phyloP scores from a whole-genome alignment of 2,888 invertebrate species.

The Drosophila cracens region DNA sequence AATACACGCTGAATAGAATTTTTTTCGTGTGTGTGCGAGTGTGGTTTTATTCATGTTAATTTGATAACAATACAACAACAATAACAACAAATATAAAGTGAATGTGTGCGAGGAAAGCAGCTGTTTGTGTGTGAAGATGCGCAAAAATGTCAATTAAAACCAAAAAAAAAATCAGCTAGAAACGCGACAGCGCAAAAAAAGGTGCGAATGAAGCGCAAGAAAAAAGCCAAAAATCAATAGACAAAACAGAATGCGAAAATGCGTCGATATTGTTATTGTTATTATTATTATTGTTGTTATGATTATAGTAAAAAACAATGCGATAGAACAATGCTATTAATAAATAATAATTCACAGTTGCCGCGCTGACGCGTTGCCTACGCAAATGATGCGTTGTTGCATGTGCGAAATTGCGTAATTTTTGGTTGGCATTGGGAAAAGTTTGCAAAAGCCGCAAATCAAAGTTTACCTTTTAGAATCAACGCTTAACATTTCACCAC shows the following conservation, averaged over 20 bases:
- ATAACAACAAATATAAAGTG: conserved; percentile 24
- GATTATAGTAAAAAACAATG: conserved; percentile 41
- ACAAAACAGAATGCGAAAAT: conserved; percentile 64
- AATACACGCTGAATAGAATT: conserved; percentile 34
- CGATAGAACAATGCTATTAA: conserved; percentile 61
- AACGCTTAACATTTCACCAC: conserved; percentile 55
- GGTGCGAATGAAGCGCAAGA: conserved; percentile 79
- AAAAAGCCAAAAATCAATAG: conserved; percentile 76
- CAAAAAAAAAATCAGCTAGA: conserved; percentile 51
- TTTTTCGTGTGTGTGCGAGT: not conserved
- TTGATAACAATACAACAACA: conserved; percentile 70
- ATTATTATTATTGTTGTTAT: conserved; percentile 34
- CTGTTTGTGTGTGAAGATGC: conserved; percentile 54
- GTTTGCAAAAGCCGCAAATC: conserved; percentile 31
- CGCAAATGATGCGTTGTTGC: conserved; percentile 69
- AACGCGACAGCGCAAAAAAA: conserved; percentile 49
- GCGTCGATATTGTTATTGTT: conserved; percentile 57
- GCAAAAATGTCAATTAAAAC: conserved; percentile 72
- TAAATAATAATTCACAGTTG: conserved; percentile 52
- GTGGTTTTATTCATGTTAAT: conserved; percentile 49
- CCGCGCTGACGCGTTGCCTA: conserved; percentile 37
- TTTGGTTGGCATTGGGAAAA: conserved; percentile 42
- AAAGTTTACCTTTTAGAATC: conserved; percentile 51
- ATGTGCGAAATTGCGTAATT: conserved; percentile 61
- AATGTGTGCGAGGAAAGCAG: conserved; percentile 25